Evolutionary conservation across 2,888 invertebrate species (phyloP).

Genomic region (Eurois occulta): DNA sequence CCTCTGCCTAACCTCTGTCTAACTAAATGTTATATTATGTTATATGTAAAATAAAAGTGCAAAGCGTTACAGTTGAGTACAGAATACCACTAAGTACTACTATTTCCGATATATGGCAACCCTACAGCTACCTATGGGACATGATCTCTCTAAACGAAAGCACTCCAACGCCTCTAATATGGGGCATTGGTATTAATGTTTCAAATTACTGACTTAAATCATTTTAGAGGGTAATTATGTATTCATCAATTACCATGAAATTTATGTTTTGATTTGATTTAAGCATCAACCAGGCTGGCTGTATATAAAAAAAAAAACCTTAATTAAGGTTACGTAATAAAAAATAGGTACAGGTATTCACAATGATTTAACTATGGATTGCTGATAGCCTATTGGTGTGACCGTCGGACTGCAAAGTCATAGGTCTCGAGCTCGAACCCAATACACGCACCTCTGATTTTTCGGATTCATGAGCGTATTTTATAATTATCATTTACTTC

Average conservation of each 20-base stretch:
- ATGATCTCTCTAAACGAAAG: slow-evolving; percentile 12
- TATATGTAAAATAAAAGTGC: too few relatives aligned
- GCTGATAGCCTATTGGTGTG: background rate
- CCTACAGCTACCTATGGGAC: background rate
- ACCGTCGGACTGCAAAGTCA: too few relatives aligned
- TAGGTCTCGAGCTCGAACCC: too few relatives aligned
- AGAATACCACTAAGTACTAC: background rate
- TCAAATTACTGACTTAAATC: background rate
- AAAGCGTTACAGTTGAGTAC: too few relatives aligned
- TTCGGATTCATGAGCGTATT: too few relatives aligned
- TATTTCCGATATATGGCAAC: background rate
- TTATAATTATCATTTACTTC: too few relatives aligned
- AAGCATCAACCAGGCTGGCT: background rate
- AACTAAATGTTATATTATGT: too few relatives aligned
- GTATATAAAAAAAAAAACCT: background rate
- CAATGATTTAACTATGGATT: background rate
- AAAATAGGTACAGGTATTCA: background rate
- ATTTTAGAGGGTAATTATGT: background rate
- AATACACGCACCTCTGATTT: too few relatives aligned
- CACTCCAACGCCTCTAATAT: background rate
- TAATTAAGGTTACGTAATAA: background rate
- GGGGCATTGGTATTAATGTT: slow-evolving; percentile 1
- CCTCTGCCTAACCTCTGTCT: too few relatives aligned
- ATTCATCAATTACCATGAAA: background rate
- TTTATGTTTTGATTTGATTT: background rate